Evolutionary conservation across 2,113 vertebrate genomes (phyloP).

Genomic region (Ictalurus punctatus): DNA sequence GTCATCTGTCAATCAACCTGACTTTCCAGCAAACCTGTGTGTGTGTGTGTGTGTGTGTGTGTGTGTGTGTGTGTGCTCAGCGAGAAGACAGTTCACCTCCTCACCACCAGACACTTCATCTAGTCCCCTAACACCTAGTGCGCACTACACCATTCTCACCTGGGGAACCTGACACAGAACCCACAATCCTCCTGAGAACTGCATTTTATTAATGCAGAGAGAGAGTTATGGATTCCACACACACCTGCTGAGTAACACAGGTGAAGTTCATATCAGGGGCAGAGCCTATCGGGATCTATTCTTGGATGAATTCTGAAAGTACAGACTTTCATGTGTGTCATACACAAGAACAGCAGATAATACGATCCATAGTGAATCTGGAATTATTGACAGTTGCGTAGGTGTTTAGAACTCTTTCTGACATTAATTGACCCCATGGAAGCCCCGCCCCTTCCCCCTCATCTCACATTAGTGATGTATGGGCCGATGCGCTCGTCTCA

Average conservation of each 20-base stretch:
- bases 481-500: too few species aligned
- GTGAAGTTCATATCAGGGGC: background rate
- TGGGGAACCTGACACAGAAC: background rate
- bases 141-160: background rate
- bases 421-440: too few species aligned
- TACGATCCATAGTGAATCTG: background rate
- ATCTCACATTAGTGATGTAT: too few species aligned
- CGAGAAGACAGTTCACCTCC: background rate
- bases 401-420: background rate
- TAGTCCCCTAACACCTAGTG: background rate
- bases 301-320: background rate
- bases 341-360: background rate
- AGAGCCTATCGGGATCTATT: background rate
- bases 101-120: background rate
- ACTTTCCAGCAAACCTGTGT: background rate
- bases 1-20: slow-evolving; percentile 50
- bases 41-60: background rate
- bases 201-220: background rate
- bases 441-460: too few species aligned
- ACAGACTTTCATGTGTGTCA: background rate
- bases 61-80: background rate
- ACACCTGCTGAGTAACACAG: background rate
- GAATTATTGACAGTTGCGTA: background rate
- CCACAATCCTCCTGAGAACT: background rate
- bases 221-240: background rate